Base-by-base conservation (phyloP, 1,140 invertebrate species). In the Metopolophium dirhodum region DNA sequence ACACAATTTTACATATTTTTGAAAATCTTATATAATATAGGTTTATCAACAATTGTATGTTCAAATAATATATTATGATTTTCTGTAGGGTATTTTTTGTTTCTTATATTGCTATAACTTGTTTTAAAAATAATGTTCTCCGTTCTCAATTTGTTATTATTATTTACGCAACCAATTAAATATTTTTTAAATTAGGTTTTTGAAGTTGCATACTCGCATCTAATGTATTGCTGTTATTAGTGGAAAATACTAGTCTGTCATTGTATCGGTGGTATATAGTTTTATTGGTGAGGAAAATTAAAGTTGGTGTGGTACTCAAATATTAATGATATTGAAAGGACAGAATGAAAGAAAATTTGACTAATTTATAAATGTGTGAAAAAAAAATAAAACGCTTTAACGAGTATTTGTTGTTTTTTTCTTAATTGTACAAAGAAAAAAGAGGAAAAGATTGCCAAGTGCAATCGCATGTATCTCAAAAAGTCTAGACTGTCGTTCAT, bases 401-500 rank as follows among this genome's bases (percentile, higher is more conserved):
- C 91, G 82, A 93, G 91, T 41, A 83, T 85, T 86, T 51, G 68
- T 92, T 54, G 14, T 68, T 90, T 90, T 30, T 23, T 61, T 26
- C 54, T 37, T 88, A 88, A n/a, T 91, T 91, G 20, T 83, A 26
- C n/a, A 26, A 23, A 57, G 51, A 41, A 18, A 85, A 90, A 68
- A 68, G 3, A 86, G 35, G 23, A 93, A 85, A 61, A 85, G 91
- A 93, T 93, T 93, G 91, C 82, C 82, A 93, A 93, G 82, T 93
- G 82, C 49, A 86, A 86, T 86, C 82, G 37, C 82, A 85, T 93
- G 91, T 93, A 93, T 86, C 49, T 93, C 77, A 93, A 93, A 68
- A 93, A 93, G 82, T 93, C 82, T 93, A 93, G 91, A 86, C 82
- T 93, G 91, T 93, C 91, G 82, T 93, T 93, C 91, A 85, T 37